Percentiles rank a stretch among this genome's conserved stretches.
Evolutionary conservation across 2,888 invertebrate species (phyloP).

Genomic region (Lepetodrilus schrolli): DNA sequence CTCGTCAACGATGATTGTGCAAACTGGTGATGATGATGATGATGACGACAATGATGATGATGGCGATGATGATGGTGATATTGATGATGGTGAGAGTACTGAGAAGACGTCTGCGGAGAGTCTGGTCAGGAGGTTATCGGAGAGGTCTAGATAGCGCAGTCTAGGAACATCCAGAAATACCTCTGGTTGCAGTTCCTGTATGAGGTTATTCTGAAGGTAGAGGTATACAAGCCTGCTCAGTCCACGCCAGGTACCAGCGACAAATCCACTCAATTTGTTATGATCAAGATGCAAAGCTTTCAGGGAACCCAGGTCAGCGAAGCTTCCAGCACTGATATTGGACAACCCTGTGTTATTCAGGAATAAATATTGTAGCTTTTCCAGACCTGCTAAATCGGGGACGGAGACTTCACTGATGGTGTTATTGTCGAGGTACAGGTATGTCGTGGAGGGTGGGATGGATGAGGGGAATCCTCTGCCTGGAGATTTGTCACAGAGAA

Average conservation of each 20-base stretch:
- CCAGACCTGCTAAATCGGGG: constrained; percentile 11
- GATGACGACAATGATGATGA: neutral
- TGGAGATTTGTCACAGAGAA: constrained; percentile 46
- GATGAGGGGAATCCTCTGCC: constrained; percentile 41
- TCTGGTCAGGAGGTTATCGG: constrained; percentile 1
- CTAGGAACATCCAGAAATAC: constrained; percentile 35
- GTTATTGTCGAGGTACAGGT: constrained; percentile 55
- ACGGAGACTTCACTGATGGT: constrained; percentile 37
- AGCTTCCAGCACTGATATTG: constrained; percentile 41
- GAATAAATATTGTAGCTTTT: constrained; percentile 32
- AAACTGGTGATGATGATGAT: neutral
- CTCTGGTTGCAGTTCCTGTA: constrained; percentile 38
- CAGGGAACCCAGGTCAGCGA: constrained; percentile 42
- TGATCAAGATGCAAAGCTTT: constrained; percentile 39
- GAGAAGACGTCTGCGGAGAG: neutral
- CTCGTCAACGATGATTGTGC: neutral
- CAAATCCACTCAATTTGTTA: constrained; percentile 38
- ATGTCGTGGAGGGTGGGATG: constrained; percentile 50
- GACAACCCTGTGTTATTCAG: constrained; percentile 49
- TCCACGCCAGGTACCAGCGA: constrained; percentile 39
- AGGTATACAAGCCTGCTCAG: constrained; percentile 36
- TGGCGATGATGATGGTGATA: too few relatives aligned
- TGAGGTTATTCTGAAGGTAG: constrained; percentile 38
- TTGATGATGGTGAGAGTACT: neutral
- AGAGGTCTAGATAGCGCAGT: constrained; percentile 22